Conservation (phyloP, 2,888 invertebrate species). For the Dusona sp. region DNA sequence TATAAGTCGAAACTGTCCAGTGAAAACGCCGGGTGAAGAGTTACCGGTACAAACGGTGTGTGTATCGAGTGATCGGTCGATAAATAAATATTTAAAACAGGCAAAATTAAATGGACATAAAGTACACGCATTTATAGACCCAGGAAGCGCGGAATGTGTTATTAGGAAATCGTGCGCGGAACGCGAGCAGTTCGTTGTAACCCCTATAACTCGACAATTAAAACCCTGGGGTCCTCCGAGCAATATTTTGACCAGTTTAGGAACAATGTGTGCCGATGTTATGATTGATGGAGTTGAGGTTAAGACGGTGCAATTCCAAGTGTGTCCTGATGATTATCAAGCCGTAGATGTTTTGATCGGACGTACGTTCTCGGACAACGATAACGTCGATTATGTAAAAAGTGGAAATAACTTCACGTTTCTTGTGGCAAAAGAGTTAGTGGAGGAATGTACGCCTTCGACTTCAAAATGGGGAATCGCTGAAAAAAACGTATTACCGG, state of each 20-base stretch:
- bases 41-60: not conserved
- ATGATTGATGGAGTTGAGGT: conserved; percentile 24
- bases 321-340: conserved; percentile 23
- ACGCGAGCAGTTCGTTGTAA: not conserved
- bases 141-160: conserved; percentile 55
- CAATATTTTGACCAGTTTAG: not conserved
- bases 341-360: conserved; percentile 23
- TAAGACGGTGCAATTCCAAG: not conserved
- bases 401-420: not conserved
- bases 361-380: conserved; percentile 18
- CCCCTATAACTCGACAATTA: not conserved
- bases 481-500: not conserved
- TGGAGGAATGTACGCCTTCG: too few species aligned
- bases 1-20: not conserved
- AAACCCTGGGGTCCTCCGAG: conserved; percentile 34
- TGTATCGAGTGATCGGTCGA: not conserved
- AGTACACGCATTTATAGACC: conserved; percentile 48
- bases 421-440: too few species aligned
- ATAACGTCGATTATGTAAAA: conserved; percentile 13
- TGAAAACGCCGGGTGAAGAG: not conserved
- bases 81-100: conserved; percentile 47
- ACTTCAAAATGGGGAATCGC: not conserved
- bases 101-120: conserved; percentile 21
- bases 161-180: conserved; percentile 33
- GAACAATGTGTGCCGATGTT: not conserved